A percentile compares a stretch with the other conserved stretches of the same genome.
Evolutionary conservation across 2,888 invertebrate species (phyloP).

Genomic region (Pecten maximus): DNA sequence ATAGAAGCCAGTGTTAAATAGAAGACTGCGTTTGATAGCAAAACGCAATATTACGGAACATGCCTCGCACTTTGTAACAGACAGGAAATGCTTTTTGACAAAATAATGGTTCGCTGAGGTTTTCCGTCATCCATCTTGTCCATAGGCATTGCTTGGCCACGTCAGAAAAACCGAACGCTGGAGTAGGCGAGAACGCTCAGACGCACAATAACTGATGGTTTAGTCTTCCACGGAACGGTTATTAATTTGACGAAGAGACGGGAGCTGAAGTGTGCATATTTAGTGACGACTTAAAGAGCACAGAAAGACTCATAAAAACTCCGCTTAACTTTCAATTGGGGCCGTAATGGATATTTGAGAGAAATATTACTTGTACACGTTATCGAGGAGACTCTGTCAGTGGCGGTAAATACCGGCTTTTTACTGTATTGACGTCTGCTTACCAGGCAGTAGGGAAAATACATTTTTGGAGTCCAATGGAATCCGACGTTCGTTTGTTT

Average conservation of each 20-base stretch:
- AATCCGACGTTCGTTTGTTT: background rate
- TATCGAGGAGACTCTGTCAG: background rate
- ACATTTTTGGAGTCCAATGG: background rate
- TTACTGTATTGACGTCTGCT: background rate
- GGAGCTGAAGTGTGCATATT: constrained; percentile 16
- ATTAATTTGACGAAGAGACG: constrained; percentile 13
- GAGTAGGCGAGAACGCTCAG: background rate
- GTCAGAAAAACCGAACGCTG: background rate
- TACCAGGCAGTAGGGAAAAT: background rate
- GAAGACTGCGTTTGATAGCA: background rate
- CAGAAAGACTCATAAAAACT: background rate
- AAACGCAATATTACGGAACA: background rate
- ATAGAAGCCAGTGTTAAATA: too few relatives aligned
- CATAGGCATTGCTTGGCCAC: background rate
- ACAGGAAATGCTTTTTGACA: constrained; percentile 4
- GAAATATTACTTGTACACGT: constrained; percentile 7
- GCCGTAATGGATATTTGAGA: background rate
- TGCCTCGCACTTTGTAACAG: background rate
- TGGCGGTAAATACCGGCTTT: background rate
- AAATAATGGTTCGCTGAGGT: background rate
- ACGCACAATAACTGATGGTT: background rate
- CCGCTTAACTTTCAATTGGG: constrained; percentile 18
- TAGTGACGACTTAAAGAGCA: background rate
- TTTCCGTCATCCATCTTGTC: background rate
- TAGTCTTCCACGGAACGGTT: background rate